phyloP scores from a whole-genome alignment of 1,140 invertebrate species.

The Philopotamus ludificatus region DNA sequence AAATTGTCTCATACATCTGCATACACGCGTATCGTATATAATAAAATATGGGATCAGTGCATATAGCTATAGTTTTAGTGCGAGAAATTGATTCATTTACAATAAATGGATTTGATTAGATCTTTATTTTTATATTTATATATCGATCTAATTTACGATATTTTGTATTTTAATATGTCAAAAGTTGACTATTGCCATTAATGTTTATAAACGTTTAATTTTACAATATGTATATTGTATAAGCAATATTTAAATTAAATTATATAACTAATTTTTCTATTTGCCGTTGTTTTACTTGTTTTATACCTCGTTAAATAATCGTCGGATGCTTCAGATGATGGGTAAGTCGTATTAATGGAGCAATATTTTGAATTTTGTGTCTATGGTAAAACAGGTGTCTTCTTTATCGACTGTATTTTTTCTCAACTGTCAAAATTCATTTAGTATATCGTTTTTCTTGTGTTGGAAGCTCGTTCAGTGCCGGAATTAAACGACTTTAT shows the following conservation, averaged over 20 bases:
- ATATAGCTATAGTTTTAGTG: conserved; percentile 17
- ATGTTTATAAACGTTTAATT: conserved; percentile 10
- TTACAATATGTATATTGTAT: conserved; percentile 32
- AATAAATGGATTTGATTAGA: conserved; percentile 23
- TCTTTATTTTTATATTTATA: conserved; percentile 24
- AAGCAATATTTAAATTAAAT: conserved; percentile 42
- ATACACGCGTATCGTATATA: neutral
- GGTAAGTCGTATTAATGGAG: neutral
- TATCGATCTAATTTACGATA: conserved; percentile 12
- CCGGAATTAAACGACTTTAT: no score
- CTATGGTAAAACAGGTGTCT: no score
- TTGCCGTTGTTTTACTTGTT: conserved; percentile 3
- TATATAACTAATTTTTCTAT: conserved; percentile 38
- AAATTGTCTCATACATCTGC: neutral
- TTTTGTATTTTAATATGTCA: conserved; percentile 10
- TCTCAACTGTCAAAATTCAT: no score
- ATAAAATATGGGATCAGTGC: conserved; percentile 26
- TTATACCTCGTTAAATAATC: neutral
- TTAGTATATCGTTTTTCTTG: no score
- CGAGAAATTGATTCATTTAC: conserved; percentile 18
- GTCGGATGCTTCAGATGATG: no score
- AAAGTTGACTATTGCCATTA: conserved; percentile 22
- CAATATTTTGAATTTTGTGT: no score
- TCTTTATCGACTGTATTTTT: no score
- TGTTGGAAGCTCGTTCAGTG: no score